These are phyloP conservation scores for Pitta sordida DNA, from an alignment of 2,113 vertebrate genomes.

Conservation along the genomic window DNA sequence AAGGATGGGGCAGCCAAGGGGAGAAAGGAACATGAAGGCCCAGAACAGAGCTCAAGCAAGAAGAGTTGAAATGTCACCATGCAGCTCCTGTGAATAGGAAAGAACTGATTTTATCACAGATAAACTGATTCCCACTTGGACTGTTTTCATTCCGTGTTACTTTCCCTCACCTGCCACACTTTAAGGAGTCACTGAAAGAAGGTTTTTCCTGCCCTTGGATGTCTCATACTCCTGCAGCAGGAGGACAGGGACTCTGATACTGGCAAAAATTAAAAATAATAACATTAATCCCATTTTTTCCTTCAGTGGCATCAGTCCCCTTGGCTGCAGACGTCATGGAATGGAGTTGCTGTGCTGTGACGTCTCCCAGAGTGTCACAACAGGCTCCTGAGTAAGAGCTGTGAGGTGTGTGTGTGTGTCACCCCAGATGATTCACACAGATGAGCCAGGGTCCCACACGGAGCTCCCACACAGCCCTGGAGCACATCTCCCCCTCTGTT, in stretches of 20 bases:
- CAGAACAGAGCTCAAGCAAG: not conserved
- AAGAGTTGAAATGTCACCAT: not conserved
- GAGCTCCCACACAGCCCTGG: not conserved
- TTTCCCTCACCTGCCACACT: not conserved
- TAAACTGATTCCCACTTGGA: not conserved
- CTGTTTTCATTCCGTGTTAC: not conserved
- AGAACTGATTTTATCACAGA: not conserved
- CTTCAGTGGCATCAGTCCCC: not conserved
- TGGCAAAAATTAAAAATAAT: not conserved
- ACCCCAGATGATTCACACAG: not conserved
- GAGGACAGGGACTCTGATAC: not conserved
- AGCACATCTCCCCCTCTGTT: not conserved
- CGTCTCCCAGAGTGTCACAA: accelerated
- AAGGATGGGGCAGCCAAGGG: not conserved
- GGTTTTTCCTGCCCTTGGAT: not conserved
- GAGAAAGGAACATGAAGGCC: not conserved
- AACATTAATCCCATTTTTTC: not conserved
- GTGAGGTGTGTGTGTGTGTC: not conserved
- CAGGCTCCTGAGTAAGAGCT: accelerated
- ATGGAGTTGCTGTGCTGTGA: not conserved
- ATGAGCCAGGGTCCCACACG: not conserved
- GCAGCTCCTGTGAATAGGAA: not conserved
- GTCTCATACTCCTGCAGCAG: not conserved
- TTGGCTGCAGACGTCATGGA: not conserved
- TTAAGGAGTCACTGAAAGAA: not conserved